A percentile compares a stretch with the other conserved stretches of the same genome.
Conservation (phyloP, 2,113 vertebrate genomes). For the Cromileptes altivelis region DNA sequence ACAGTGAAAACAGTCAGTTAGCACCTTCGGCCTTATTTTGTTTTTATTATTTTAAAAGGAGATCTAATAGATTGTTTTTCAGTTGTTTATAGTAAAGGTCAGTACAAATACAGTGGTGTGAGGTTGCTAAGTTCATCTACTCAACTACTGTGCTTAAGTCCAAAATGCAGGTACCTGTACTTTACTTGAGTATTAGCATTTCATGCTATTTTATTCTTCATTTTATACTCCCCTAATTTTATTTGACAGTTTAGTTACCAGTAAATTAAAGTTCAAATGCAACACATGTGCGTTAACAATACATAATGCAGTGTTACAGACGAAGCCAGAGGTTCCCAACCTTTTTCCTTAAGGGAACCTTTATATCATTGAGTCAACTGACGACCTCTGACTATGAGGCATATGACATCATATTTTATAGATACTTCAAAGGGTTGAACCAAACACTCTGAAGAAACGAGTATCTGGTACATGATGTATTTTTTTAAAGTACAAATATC, state of each 20-base stretch:
- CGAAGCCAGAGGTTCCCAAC: background rate
- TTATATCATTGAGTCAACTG: too few species aligned
- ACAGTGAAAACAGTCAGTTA: constrained; percentile 14
- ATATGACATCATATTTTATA: too few species aligned
- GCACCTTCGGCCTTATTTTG: background rate
- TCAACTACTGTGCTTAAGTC: background rate
- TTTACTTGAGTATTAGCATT: background rate
- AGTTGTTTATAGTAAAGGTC: background rate
- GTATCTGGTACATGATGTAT: too few species aligned
- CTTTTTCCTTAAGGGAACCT: too few species aligned
- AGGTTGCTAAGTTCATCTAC: background rate
- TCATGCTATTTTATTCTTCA: background rate
- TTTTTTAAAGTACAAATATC: too few species aligned
- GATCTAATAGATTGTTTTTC: background rate
- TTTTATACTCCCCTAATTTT: background rate
- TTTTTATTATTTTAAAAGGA: background rate
- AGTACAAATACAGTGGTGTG: background rate
- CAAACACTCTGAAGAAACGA: too few species aligned
- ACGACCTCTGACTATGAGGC: too few species aligned
- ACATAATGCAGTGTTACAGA: background rate
- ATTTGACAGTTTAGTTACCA: too few species aligned
- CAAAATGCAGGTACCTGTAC: background rate
- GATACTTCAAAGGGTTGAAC: too few species aligned
- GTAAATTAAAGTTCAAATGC: background rate
- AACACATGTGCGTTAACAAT: too few species aligned